Evolutionary conservation across 30 jellyfish, hydroid and myxozoan species (phyloP), one percentile per base, ranked within the genome.

Genomic region (Catostylus mosaicus): DNA sequence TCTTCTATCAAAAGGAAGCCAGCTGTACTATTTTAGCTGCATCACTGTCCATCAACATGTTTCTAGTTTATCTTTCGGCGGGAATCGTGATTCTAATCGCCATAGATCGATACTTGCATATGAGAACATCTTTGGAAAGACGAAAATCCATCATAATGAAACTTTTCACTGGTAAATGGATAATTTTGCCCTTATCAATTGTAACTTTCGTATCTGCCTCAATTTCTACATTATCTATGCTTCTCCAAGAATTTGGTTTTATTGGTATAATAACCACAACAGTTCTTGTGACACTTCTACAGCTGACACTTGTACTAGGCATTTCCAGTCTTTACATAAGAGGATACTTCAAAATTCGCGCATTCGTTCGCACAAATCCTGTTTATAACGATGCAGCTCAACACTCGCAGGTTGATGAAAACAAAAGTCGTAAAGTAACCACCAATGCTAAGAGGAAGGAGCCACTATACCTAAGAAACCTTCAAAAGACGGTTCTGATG

Each of bases 91-190:
- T 69, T 29, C 23, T 46, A 30, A 38, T 69, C 11, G 59, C 79
- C 16, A 24, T 67, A 11, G 79, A 67, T 67, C 59, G 79, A 8
- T 67, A 27, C 33, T 33, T 67, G 79, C 79, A 67, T 19, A 67
- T 67, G 79, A 67, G 36, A 22, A 56, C 33, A 26, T 56, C 69
- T 4, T 18, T 56, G 26, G 33, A 8, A 8, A n/a, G 30, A 56
- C 11, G 19, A 46, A n/a, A 22, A 20, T n/a, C 69, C 19, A 3
- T 26, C 30, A 56, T 56, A 22, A 5, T 26, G 19, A 56, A 26
- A 22, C 33, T 56, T 6, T 56, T 56, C 69, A n/a, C 7, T 7
- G 69, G 69, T 3, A 9, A 20, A 22, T 26, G 30, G 19, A 56
- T 56, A 3, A 9, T 56, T 6, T 56, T 56, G 30, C 69, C 69